These are phyloP conservation scores for Beris morrisii DNA, from an alignment of 2,888 invertebrate species.

Conservation along the genomic window DNA sequence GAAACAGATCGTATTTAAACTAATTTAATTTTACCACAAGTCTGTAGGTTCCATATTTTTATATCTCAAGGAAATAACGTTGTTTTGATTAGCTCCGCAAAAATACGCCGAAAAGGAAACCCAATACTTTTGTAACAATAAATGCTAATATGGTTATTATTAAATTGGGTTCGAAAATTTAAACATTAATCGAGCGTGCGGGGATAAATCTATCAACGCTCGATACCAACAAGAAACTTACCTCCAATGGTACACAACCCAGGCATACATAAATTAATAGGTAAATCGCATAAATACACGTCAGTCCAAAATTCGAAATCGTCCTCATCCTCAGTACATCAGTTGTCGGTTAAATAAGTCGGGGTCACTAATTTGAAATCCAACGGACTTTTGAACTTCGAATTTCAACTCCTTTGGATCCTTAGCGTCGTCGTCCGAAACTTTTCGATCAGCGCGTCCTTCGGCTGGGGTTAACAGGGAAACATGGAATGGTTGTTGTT, in stretches of 20 bases:
- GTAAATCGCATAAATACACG: conserved; percentile 24
- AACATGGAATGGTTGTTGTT: not conserved
- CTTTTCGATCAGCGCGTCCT: conserved; percentile 11
- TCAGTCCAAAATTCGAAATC: conserved; percentile 14
- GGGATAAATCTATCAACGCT: too few species aligned
- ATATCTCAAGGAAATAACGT: too few species aligned
- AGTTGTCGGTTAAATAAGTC: conserved; percentile 36
- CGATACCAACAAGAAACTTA: conserved; percentile 6
- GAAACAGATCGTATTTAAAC: too few species aligned
- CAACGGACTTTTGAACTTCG: conserved; percentile 36
- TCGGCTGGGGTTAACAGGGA: not conserved
- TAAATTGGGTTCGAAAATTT: too few species aligned
- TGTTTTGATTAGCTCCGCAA: too few species aligned
- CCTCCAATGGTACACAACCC: conserved; percentile 23
- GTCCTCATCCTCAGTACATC: conserved; percentile 30
- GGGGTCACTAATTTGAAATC: conserved; percentile 36
- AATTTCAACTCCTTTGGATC: conserved; percentile 11
- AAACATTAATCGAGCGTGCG: too few species aligned
- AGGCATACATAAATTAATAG: conserved; percentile 1
- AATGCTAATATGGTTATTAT: too few species aligned
- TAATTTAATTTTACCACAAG: too few species aligned
- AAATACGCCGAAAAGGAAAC: too few species aligned
- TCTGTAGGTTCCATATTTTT: too few species aligned
- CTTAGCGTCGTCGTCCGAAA: conserved; percentile 1
- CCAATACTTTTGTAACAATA: too few species aligned